Base-by-base conservation (phyloP, 2,113 vertebrate species). In the Pavo muticus region DNA sequence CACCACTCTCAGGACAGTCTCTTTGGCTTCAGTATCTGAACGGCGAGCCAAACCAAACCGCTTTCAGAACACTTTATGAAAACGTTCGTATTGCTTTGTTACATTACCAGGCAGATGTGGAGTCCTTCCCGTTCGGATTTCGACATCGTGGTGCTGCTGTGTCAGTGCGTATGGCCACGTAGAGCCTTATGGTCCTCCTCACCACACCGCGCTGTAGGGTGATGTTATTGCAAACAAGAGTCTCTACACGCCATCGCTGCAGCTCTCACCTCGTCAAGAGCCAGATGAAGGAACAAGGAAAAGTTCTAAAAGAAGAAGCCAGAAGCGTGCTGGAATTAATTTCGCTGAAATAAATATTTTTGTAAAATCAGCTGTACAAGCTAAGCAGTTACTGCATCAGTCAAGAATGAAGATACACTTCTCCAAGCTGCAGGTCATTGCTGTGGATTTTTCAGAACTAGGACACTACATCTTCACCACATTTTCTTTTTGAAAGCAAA, bases 331-430 rank as follows among this genome's bases (percentile, higher is more conserved):
- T 90, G 80, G 93, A 89, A 96, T 89, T 93, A 82, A 90, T 95
- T 96, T 96, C 48, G 30, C 57, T 61, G 90, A 89, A 92, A 89
- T 87, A 90, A 96, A 91, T 91, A 91, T 89, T 93, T 93, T 90
- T 89, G 35, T 88, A 79, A 80, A 92, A 86, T 92, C 77, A 35
- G 85, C 87, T 76, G 79, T 65, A 68, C 73, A 40, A 92, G 86
- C 56, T 71, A 30, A 91, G 44, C 59, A 65, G 70, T 96, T 94
- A 92, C 79, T 67, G 16, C 87, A 92, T 68, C 82, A 60, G 11
- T 57, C 79, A 91, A 91, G 81, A 96, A 96, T 88, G 79, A 96
- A 79, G 69, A 45, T 21, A 37, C 2, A 72, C n/a, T 71, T 72
- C 47, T 92, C 84, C 87, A 91, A 78, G 47, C 10, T 47, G n/a